Conservation (phyloP, 2,113 vertebrate species). For the Meles meles region DNA sequence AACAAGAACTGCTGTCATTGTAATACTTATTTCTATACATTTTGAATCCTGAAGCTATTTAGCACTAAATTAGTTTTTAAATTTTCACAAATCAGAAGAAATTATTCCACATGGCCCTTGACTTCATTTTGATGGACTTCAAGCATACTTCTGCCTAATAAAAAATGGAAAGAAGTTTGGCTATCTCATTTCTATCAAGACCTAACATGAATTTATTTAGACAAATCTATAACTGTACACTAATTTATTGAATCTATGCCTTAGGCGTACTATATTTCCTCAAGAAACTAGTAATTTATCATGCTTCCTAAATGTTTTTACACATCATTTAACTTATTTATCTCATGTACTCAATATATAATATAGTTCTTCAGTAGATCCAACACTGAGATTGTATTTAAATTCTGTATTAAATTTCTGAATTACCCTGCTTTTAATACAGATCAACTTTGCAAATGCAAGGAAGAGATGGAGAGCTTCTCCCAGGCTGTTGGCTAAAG, state of each 20-base stretch:
- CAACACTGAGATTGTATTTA: background rate
- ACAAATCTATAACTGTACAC: background rate
- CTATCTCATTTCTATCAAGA: background rate
- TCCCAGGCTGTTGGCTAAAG: background rate
- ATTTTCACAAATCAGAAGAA: background rate
- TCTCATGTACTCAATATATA: background rate
- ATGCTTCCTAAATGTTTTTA: background rate
- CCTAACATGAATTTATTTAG: background rate
- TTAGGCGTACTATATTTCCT: background rate
- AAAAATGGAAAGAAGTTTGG: background rate
- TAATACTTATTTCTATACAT: background rate
- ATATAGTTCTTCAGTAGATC: background rate
- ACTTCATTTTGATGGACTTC: background rate
- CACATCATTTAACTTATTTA: background rate
- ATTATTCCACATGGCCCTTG: background rate
- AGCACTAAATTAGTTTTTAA: background rate
- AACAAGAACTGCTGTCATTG: background rate
- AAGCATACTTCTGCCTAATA: background rate
- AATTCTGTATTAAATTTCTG: background rate
- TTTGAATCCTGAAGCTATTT: background rate
- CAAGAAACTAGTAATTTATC: background rate
- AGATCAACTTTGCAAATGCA: background rate
- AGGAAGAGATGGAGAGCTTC: background rate
- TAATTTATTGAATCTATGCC: background rate
- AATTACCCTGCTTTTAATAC: background rate